A percentile compares a stretch with the other conserved stretches of the same genome.
These are phyloP conservation scores for Andinoacara biseriatus DNA, from an alignment of 2,113 vertebrate species.

Conservation along the genomic window DNA sequence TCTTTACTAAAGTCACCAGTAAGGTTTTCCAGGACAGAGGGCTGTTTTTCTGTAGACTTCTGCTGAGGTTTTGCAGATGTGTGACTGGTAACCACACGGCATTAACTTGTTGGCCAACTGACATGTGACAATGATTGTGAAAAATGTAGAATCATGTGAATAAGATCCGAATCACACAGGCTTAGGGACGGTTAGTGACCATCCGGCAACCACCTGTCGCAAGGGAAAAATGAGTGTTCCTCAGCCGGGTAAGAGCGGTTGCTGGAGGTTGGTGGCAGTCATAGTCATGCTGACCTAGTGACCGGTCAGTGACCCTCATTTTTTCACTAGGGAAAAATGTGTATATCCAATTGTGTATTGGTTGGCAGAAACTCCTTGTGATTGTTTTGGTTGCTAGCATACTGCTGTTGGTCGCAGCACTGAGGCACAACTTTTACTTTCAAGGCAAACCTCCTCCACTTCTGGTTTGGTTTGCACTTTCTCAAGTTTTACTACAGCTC, in stretches of 20 bases:
- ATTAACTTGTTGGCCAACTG: neutral
- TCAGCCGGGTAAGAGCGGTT: neutral
- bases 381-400: neutral
- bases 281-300: no score
- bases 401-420: neutral
- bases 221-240: neutral
- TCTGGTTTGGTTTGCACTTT: neutral
- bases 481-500: neutral
- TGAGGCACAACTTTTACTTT: no score
- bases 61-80: neutral
- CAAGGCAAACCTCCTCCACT: neutral
- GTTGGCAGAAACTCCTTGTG: neutral
- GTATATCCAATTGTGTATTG: rapidly evolving
- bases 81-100: neutral
- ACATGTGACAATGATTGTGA: neutral
- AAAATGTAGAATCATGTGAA: neutral
- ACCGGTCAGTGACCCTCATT: neutral
- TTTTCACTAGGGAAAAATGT: neutral
- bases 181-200: neutral
- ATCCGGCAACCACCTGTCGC: rapidly evolving
- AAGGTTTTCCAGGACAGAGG: neutral
- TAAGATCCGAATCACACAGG: neutral
- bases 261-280: neutral
- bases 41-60: neutral
- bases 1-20: neutral